Percentiles rank a stretch among this genome's conserved stretches.
These are phyloP conservation scores for Rhinopomastus cyanomelas DNA, from an alignment of 2,113 vertebrate genomes.

Conservation along the genomic window DNA sequence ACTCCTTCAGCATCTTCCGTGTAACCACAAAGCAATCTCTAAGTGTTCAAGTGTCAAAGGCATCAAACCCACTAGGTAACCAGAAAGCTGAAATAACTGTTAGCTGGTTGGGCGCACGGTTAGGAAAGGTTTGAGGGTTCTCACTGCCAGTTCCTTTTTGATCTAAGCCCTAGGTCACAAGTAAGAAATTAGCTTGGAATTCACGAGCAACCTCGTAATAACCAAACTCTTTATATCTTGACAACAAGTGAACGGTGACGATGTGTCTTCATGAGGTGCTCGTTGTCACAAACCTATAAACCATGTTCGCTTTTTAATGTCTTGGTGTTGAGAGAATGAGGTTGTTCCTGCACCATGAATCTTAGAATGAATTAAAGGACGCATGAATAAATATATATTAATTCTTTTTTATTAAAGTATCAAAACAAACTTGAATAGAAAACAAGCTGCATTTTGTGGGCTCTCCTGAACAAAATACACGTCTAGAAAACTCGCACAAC, in stretches of 20 bases:
- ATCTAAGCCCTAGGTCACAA: background rate
- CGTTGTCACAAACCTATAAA: background rate
- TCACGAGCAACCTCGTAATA: background rate
- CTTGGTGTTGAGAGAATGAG: background rate
- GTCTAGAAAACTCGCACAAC: constrained; percentile 51
- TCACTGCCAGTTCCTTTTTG: background rate
- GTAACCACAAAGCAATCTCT: background rate
- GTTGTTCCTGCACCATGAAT: background rate
- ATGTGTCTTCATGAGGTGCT: background rate
- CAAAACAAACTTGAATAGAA: constrained; percentile 73
- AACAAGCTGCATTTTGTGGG: constrained; percentile 61
- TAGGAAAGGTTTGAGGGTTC: background rate
- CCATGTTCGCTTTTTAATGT: background rate
- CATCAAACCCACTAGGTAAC: background rate
- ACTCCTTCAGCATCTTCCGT: background rate
- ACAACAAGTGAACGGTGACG: background rate
- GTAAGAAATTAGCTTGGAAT: background rate
- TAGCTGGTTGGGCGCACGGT: background rate
- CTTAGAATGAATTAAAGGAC: constrained; percentile 40
- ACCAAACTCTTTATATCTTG: background rate
- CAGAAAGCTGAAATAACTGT: background rate
- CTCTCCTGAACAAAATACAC: constrained; percentile 25
- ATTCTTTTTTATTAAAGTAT: constrained; percentile 77
- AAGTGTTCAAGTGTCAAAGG: constrained; percentile 2
- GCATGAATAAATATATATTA: constrained; percentile 53